A percentile compares a stretch with the other conserved stretches of the same genome.
phyloP scores from a whole-genome alignment of 2,888 invertebrate genomes.

The Pristionchus entomophagus region DNA sequence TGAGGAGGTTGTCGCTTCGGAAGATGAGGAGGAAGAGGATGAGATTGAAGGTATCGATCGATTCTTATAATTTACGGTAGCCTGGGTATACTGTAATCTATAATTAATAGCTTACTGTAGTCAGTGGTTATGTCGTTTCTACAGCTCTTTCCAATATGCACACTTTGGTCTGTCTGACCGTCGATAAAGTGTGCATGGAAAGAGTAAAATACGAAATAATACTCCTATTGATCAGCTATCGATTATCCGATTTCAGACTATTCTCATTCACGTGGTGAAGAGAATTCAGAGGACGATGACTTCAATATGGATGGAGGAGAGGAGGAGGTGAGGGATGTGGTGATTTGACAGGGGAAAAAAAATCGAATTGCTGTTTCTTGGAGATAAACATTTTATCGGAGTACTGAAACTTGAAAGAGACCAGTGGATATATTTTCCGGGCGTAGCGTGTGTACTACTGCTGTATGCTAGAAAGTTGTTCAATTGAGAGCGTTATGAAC shows the following conservation, averaged over 20 bases:
- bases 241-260: not conserved
- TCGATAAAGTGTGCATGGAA: too few species aligned
- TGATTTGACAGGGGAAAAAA: not conserved
- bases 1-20: not conserved
- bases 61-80: not conserved
- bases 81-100: not conserved
- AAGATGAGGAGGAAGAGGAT: not conserved
- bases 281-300: not conserved
- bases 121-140: too few species aligned
- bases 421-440: too few species aligned
- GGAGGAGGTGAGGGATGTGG: not conserved
- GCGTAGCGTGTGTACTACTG: too few species aligned
- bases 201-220: too few species aligned
- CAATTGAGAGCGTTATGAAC: too few species aligned
- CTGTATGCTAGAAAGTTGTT: too few species aligned
- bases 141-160: too few species aligned
- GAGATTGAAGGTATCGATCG: not conserved
- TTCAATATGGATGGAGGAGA: slow-evolving; percentile 23
- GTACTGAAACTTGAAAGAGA: too few species aligned
- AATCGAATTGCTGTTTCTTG: not conserved
- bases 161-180: too few species aligned
- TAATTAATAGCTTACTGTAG: too few species aligned
- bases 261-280: not conserved
- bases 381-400: too few species aligned
- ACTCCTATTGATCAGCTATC: not conserved